Base-by-base conservation (phyloP, 1,140 invertebrate genomes). In the Plectus sambesii region DNA sequence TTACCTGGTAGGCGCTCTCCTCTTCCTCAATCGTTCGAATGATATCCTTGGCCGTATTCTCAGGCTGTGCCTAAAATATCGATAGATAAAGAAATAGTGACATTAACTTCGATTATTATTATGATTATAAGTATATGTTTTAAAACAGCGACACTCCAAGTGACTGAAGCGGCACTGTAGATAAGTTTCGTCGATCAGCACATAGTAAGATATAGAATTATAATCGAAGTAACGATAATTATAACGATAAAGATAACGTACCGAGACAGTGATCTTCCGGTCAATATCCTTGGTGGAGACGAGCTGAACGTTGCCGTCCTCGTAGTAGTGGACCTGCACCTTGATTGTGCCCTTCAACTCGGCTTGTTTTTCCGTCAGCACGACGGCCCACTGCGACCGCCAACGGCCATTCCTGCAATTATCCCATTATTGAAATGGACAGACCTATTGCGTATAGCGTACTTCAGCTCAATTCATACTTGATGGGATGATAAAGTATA, bases 251-350 rank as follows among this genome's bases (percentile, higher is more conserved):
- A n/a, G n/a, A n/a, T 26, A 39, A 44, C 33, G 75, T 56, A 79
- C 81, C n/a, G 80, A 77, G 15, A 89, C 79, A 47, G 78, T 73
- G 37, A 96, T 70, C 19, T 80, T 79, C 59, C 86, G 82, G 66
- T 87, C 86, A 6, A 89, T 80, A 66, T 94, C 87, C 74, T 94
- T 94, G 25, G 83, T 85, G 66, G 84, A 87, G 41, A 92, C 87
- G 64, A 99, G 74, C 71, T 98, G 93, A 24, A 99, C 94, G 75
- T 99, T 99, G 17, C 94, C 94, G 73, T 99, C 93, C 76, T 99
- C 94, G 69, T 98, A 99, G 71, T 99, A 99, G 74, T 99, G 94
- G 27, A 81, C 90, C 46, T 55, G 51, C 9, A 25, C 17, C 43
- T 38, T 25, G 77, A 93, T 41, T 33, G 66, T 70, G 37, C 71